Base-by-base conservation (phyloP, 53 echinoderm and acorn worm genomes). In the Holothuria scabra region DNA sequence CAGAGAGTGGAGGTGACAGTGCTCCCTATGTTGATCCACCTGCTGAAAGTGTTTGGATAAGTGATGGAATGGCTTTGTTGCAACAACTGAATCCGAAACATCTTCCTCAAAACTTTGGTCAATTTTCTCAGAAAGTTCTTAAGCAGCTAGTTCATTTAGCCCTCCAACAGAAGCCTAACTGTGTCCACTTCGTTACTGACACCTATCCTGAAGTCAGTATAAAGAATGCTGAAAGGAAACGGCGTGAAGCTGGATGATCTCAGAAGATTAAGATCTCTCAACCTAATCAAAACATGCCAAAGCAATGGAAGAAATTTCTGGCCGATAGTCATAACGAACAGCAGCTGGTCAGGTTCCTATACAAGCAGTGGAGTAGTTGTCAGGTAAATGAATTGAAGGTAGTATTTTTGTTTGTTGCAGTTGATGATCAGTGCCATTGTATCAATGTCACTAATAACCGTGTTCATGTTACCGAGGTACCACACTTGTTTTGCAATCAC, bases 111-210 rank as follows among this genome's bases (percentile, higher is more conserved):
- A 88, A 32, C 29, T 44, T 88, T 69, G 83, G 69, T 57, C 59
- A 28, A 11, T 20, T 88, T 16, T 71, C 88, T 4, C 34, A n/a
- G n/a, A n/a, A n/a, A n/a, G n/a, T n/a, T n/a, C n/a, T n/a, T n/a
- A n/a, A n/a, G n/a, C n/a, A n/a, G n/a, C n/a, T n/a, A n/a, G n/a
- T n/a, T n/a, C n/a, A n/a, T n/a, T n/a, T n/a, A n/a, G n/a, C n/a
- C n/a, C n/a, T n/a, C n/a, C n/a, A n/a, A n/a, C n/a, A n/a, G n/a
- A n/a, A n/a, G n/a, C n/a, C n/a, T n/a, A n/a, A n/a, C n/a, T n/a
- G n/a, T n/a, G n/a, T n/a, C n/a, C 92, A 92, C 68, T 92, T 92
- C 74, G 92, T 92, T 22, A 89, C 79, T 29, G 91, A 91, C 85
- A 88, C 84, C 62, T 91, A 91, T 82, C 88, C 85, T 32, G 85